phyloP scores from a whole-genome alignment of 2,888 invertebrate species.

The Petrolisthes manimaculis region DNA sequence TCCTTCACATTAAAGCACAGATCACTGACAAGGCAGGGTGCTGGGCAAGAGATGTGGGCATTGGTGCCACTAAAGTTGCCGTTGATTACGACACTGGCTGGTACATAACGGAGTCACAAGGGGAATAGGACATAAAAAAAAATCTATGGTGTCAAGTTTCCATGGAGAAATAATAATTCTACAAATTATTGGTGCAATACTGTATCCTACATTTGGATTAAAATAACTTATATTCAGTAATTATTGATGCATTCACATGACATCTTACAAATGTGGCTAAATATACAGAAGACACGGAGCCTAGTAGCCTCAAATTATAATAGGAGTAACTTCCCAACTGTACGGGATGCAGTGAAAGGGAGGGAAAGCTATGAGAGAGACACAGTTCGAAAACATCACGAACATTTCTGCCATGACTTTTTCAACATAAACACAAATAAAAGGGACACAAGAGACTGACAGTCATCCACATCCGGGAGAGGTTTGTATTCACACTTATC shows the following conservation, averaged over 20 bases:
- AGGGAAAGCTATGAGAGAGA: neutral
- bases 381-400: neutral
- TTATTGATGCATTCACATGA: constrained; percentile 54
- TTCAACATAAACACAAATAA: neutral
- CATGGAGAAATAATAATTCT: constrained; percentile 55
- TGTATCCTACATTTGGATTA: constrained; percentile 52
- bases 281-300: constrained; percentile 62
- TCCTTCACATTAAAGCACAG: neutral
- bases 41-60: constrained; percentile 19
- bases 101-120: constrained; percentile 58
- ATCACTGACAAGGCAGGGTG: constrained; percentile 1
- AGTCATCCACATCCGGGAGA: neutral
- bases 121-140: constrained; percentile 53
- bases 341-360: constrained; percentile 13
- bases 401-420: neutral
- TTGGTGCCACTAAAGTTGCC: constrained; percentile 46
- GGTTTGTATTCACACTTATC: constrained; percentile 1
- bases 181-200: constrained; percentile 58
- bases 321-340: constrained; percentile 29
- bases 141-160: constrained; percentile 49
- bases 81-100: constrained; percentile 50
- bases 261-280: constrained; percentile 58
- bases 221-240: constrained; percentile 60
- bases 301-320: constrained; percentile 55
- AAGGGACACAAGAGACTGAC: neutral